Base-by-base conservation (phyloP, 2,888 invertebrate species). In the Apodemia mormo region DNA sequence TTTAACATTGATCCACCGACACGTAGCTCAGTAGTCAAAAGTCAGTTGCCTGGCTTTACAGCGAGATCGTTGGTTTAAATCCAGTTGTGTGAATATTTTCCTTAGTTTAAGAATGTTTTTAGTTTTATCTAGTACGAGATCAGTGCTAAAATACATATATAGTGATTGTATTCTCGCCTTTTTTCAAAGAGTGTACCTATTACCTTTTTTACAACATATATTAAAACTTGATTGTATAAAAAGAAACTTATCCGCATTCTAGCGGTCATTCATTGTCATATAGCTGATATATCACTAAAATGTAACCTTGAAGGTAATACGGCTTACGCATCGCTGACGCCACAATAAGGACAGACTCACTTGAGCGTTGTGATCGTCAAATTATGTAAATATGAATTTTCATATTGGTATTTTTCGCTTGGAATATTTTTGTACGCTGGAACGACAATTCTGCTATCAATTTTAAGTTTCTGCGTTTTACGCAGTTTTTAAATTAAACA, bases 361-460 rank as follows among this genome's bases (percentile, higher is more conserved):
- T 74, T 72, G 74, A 71, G 67, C 67, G 66, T 67, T 65, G 71
- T 68, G 68, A 69, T 69, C 61, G 71, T 52, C 68, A 67, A 73
- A 72, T 75, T 73, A 75, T 75, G 73, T 71, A 73, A 74, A 73
- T 72, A 70, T 64, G 49, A 68, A 72, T 73, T 72, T 65, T 73
- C 68, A 72, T 74, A 75, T 74, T 74, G 72, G 71, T 71, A 74
- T 71, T 75, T 72, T 71, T 65, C 73, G 74, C 71, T 69, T 72
- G 74, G 70, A 54, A 67, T 70, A 75, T 70, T 74, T 67, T 64
- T 43, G 68, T 10, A 64, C 68, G 33, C 7, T 14, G 7, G 61
- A 37, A 33, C 2, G 61, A 2, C 61, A 61, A 61, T 61, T 61
- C 61, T 61, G 14, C 33, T 61, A 14, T 52, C n/a, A 7, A 52